These are phyloP conservation scores for Uromys caudimaculatus DNA, from an alignment of 2,797 vertebrate species.

Conservation along the genomic window DNA sequence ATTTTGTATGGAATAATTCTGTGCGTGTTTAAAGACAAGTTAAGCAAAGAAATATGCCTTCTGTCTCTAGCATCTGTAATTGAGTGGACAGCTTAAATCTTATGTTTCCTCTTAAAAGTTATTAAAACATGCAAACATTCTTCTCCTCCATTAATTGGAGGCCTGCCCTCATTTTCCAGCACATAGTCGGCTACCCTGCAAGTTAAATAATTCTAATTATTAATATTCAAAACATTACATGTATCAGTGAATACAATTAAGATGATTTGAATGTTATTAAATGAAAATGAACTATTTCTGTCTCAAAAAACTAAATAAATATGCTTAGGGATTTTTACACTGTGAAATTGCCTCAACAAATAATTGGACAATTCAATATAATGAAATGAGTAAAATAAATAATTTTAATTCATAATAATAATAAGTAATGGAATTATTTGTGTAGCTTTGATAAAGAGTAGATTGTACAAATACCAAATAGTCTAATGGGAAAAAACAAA, in stretches of 20 bases:
- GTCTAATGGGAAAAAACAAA: conserved; percentile 12
- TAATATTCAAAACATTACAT: conserved; percentile 84
- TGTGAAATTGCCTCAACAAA: conserved; percentile 79
- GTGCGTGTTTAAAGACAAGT: conserved; percentile 54
- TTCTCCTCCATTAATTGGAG: conserved; percentile 81
- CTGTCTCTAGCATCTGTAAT: conserved; percentile 68
- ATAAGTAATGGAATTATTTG: conserved; percentile 77
- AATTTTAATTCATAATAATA: conserved; percentile 76
- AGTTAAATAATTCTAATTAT: conserved; percentile 85
- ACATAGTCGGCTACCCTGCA: conserved; percentile 78
- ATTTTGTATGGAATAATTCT: conserved; percentile 56
- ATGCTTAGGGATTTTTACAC: conserved; percentile 81
- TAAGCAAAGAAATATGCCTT: conserved; percentile 60
- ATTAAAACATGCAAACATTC: conserved; percentile 78
- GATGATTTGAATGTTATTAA: conserved; percentile 82
- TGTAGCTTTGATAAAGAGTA: conserved; percentile 60
- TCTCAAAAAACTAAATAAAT: conserved; percentile 82
- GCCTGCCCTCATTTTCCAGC: conserved; percentile 81
- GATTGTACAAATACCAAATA: conserved; percentile 53
- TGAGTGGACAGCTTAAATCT: conserved; percentile 69
- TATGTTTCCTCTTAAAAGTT: conserved; percentile 81
- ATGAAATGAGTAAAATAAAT: conserved; percentile 75
- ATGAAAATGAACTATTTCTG: conserved; percentile 79
- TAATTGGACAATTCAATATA: conserved; percentile 79
- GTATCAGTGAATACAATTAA: conserved; percentile 84